Conservation (phyloP, 1,140 invertebrate genomes). For the Drosophila littoralis region DNA sequence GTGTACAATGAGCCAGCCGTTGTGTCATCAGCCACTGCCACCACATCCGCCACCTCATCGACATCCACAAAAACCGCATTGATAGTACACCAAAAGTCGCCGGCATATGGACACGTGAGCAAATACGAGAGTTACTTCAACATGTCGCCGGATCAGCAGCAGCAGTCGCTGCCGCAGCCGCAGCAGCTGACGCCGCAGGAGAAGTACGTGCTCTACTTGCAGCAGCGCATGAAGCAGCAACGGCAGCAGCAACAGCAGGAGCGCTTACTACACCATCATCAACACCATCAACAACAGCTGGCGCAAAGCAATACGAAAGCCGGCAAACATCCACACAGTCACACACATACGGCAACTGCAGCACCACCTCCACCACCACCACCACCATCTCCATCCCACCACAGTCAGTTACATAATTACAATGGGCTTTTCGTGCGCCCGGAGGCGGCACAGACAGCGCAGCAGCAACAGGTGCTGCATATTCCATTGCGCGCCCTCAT, state of each 20-base stretch:
- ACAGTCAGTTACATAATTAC: conserved; percentile 59
- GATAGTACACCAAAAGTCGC: conserved; percentile 64
- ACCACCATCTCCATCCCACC: conserved; percentile 44
- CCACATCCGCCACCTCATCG: conserved; percentile 42
- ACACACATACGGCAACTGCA: conserved; percentile 29
- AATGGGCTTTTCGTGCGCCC: conserved; percentile 52
- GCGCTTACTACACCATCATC: conserved; percentile 43
- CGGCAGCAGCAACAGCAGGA: conserved; percentile 65
- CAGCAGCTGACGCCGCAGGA: conserved; percentile 81
- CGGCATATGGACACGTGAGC: conserved; percentile 56
- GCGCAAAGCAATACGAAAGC: conserved; percentile 68
- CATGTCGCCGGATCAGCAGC: conserved; percentile 53
- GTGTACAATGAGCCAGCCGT: conserved; percentile 40
- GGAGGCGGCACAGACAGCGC: conserved; percentile 32
- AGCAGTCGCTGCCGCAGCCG: conserved; percentile 42
- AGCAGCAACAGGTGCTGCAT: conserved; percentile 68
- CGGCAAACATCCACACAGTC: conserved; percentile 58
- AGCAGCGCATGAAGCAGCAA: conserved; percentile 78
- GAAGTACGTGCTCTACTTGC: conserved; percentile 81
- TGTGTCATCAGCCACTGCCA: conserved; percentile 21
- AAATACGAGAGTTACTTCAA: conserved; percentile 75
- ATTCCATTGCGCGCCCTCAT: conserved; percentile 68
- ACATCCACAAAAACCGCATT: conserved; percentile 57
- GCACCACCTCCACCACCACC: conserved; percentile 39
- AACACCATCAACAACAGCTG: conserved; percentile 49